These are phyloP conservation scores for Ophonus ardosiacus DNA, from an alignment of 2,888 invertebrate species.

Conservation along the genomic window DNA sequence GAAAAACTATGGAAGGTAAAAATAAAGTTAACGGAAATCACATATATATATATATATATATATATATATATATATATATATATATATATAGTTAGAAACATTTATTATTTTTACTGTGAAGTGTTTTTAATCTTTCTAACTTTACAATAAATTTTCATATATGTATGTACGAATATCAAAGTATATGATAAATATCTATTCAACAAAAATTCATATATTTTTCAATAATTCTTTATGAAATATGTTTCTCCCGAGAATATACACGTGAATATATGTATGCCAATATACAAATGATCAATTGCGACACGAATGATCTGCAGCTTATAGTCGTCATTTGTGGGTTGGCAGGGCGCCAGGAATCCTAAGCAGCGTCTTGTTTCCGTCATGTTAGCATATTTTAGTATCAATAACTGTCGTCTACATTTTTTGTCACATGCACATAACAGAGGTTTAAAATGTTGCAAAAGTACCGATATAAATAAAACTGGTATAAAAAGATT, in stretches of 20 bases:
- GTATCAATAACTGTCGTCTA: slow-evolving; percentile 27
- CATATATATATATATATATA: too few relatives aligned
- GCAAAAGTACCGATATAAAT: neutral
- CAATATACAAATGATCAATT: slow-evolving; percentile 28
- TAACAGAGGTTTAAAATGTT: neutral
- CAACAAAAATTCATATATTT: slow-evolving; percentile 1
- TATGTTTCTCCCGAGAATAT: neutral
- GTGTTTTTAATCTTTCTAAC: too few relatives aligned
- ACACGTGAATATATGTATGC: neutral
- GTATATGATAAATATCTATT: neutral
- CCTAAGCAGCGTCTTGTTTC: slow-evolving; percentile 24
- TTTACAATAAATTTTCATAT: neutral
- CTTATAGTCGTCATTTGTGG: slow-evolving; percentile 22
- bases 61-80: too few relatives aligned
- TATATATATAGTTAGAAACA: too few relatives aligned
- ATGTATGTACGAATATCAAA: neutral
- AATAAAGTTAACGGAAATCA: too few relatives aligned
- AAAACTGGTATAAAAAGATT: neutral
- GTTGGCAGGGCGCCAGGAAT: slow-evolving; percentile 16
- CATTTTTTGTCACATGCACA: neutral
- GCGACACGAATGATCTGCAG: slow-evolving; percentile 11
- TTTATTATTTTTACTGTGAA: too few relatives aligned
- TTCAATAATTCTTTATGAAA: slow-evolving; percentile 15
- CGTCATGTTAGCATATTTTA: slow-evolving; percentile 45
- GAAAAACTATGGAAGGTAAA: too few relatives aligned